These are phyloP conservation scores for Samia ricini DNA, from an alignment of 1,140 invertebrate species.

Conservation along the genomic window DNA sequence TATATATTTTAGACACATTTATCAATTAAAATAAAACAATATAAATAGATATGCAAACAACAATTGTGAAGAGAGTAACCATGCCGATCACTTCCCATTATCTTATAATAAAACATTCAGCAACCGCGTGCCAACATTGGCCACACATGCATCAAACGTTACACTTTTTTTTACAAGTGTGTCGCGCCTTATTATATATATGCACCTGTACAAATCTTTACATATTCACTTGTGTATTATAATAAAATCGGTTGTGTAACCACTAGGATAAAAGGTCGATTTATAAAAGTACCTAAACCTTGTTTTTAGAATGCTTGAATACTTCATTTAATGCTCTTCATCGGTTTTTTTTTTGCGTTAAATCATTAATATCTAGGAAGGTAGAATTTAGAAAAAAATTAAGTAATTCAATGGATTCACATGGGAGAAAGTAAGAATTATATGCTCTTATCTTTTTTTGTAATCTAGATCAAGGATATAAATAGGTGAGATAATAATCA, in stretches of 20 bases:
- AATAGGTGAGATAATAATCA: not conserved
- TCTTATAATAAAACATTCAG: not conserved
- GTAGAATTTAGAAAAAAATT: no score
- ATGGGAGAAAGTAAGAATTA: not conserved
- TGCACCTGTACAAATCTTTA: slow-evolving; percentile 28
- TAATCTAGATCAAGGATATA: no score
- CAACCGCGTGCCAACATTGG: slow-evolving; percentile 16
- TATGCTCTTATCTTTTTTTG: not conserved
- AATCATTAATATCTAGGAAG: no score
- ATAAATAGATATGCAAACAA: slow-evolving; percentile 11
- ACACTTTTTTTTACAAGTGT: slow-evolving; percentile 6
- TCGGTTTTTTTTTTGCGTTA: not conserved
- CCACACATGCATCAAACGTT: slow-evolving; percentile 21
- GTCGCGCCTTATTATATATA: slow-evolving; percentile 2
- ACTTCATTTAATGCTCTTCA: not conserved
- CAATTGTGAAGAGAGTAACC: slow-evolving; percentile 2
- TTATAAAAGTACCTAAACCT: not conserved
- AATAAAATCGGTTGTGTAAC: slow-evolving; percentile 21
- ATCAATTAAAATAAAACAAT: slow-evolving; percentile 3
- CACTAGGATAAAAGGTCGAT: slow-evolving; percentile 13
- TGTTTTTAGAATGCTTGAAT: not conserved
- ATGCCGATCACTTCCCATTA: slow-evolving; percentile 1
- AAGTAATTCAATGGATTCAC: no score
- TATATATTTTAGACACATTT: not conserved
- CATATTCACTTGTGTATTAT: slow-evolving; percentile 6